phyloP scores from a whole-genome alignment of 2,113 vertebrate genomes.

The Laterallus jamaicensis region DNA sequence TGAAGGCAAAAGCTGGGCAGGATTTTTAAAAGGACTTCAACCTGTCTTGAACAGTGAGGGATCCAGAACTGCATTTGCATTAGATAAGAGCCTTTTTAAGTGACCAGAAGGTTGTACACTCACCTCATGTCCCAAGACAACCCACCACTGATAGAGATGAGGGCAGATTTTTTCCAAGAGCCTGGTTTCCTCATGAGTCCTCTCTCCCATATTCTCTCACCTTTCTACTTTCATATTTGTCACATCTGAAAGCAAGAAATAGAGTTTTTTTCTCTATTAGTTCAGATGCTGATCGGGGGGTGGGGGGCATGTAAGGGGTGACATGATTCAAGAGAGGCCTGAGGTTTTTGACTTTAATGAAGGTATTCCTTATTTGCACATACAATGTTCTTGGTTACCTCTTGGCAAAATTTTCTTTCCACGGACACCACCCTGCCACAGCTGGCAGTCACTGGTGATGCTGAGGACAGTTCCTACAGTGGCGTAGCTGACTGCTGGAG shows the following conservation, averaged over 20 bases:
- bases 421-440: not conserved
- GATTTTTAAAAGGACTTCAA: not conserved
- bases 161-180: not conserved
- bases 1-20: not conserved
- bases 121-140: not conserved
- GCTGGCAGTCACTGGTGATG: not conserved
- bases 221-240: not conserved
- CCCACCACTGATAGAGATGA: rapidly evolving
- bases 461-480: not conserved
- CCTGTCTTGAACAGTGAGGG: not conserved
- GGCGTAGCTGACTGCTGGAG: not conserved
- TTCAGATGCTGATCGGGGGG: not conserved
- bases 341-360: not conserved
- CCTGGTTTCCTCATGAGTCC: not conserved
- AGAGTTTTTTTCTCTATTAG: not conserved
- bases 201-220: not conserved
- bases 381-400: not conserved
- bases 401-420: not conserved
- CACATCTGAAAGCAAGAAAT: not conserved
- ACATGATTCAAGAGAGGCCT: not conserved
- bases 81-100: not conserved
- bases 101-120: not conserved
- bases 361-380: not conserved
- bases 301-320: rapidly evolving
- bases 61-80: not conserved